These are phyloP conservation scores for Tachina grossa DNA, from an alignment of 2,888 invertebrate species.

Conservation along the genomic window DNA sequence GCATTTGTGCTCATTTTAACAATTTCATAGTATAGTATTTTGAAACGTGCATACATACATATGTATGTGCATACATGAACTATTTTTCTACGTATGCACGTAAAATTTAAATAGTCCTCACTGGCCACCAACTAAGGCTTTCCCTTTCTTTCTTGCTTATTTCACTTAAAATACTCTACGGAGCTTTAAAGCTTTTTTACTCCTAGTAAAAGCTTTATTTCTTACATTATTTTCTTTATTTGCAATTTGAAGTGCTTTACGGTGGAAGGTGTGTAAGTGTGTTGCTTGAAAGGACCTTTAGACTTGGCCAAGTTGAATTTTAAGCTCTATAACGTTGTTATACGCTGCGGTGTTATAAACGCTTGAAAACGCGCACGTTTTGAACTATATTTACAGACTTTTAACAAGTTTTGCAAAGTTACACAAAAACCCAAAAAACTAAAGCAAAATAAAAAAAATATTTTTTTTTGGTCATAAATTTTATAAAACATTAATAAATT, in stretches of 20 bases:
- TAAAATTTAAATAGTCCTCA: constrained; percentile 41
- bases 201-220: constrained; percentile 41
- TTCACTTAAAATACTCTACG: background rate
- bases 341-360: constrained; percentile 70
- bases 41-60: constrained; percentile 14
- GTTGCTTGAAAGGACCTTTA: constrained; percentile 61
- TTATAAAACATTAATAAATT: background rate
- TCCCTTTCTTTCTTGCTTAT: constrained; percentile 11
- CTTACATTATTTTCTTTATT: constrained; percentile 9
- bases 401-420: constrained; percentile 45
- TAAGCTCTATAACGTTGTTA: constrained; percentile 69
- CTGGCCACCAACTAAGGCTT: background rate
- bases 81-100: constrained; percentile 38
- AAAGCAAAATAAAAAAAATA: background rate
- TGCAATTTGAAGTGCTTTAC: constrained; percentile 41
- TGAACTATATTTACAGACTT: constrained; percentile 30
- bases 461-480: background rate
- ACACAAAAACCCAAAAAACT: constrained; percentile 12
- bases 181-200: constrained; percentile 39
- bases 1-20: constrained; percentile 62
- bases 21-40: constrained; percentile 44
- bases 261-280: constrained; percentile 32
- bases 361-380: constrained; percentile 68
- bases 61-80: constrained; percentile 21
- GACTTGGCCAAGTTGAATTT: constrained; percentile 44